Evolutionary conservation across 2,797 vertebrate species (phyloP), one percentile per base, ranked within the genome.

Genomic region (Pseudomugil tenellus): DNA sequence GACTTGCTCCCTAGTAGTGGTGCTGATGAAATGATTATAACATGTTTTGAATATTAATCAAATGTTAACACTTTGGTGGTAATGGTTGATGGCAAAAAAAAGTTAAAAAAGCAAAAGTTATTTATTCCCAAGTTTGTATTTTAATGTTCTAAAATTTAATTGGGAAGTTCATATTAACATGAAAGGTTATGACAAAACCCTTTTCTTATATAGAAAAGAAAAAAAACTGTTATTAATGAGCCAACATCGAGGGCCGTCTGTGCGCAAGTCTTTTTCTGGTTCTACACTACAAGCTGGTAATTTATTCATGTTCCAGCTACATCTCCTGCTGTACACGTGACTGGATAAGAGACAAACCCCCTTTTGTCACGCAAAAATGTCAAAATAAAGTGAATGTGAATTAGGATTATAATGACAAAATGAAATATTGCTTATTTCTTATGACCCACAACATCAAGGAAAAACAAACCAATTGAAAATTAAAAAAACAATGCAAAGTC

Each of bases 341-440:
- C 26, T 60, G 34, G 77, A 72, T 74, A 72, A 54, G 57, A 76
- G 32, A 60, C 32, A 34, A 77, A 62, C 52, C 28, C 23, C 9
- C 5, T 28, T 49, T 77, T 60, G 65, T 75, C 41, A 39, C 59
- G 53, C 58, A 66, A 71, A 58, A 76, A 74, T 89, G 74, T 88
- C 76, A 90, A 80, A 91, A 85, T 71, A 63, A 17, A 77, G 72
- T 74, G 63, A 68, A 49, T 34, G 32, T 80, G 56, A 69, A 68
- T 89, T 70, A 84, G 74, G 67, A 89, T 87, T 85, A 88, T 79
- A 72, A 68, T 68, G 26, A 34, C 13, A 77, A 88, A 62, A 81
- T 80, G 39, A 76, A 78, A 84, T 76, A 67, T 56, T n/a, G n/a
- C 70, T 87, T 83, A 73, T 68, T 65, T 49, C 67, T 61, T 43